These are phyloP conservation scores for Poecilus cupreus DNA, from an alignment of 2,888 invertebrate genomes.

Conservation along the genomic window DNA sequence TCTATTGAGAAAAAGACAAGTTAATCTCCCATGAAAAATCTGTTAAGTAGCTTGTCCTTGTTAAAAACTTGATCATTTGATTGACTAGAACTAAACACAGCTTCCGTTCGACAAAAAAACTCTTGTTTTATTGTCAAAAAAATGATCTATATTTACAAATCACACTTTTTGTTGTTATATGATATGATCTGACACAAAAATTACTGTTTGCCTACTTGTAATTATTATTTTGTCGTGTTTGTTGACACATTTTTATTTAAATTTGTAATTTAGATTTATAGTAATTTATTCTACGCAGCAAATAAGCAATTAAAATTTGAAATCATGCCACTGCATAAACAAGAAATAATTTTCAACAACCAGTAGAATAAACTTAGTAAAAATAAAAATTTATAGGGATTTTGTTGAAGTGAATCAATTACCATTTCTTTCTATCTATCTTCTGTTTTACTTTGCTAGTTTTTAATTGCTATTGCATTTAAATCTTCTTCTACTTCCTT, in stretches of 20 bases:
- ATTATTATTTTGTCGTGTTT: neutral
- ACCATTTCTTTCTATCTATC: no score
- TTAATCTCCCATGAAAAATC: conserved; percentile 36
- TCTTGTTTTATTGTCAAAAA: no score
- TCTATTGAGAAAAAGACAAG: conserved; percentile 23
- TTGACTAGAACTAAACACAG: neutral
- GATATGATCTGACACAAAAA: neutral
- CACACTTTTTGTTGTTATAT: neutral
- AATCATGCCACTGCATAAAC: no score
- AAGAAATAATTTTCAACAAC: no score
- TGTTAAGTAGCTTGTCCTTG: conserved; percentile 16
- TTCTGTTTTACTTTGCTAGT: no score
- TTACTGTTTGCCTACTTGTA: neutral
- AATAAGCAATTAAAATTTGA: no score
- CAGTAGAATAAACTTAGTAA: no score
- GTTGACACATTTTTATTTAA: neutral
- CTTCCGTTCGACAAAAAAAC: conserved; percentile 19
- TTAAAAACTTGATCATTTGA: conserved; percentile 13
- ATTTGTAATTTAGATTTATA: neutral
- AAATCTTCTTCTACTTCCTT: no score
- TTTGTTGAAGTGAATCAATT: no score
- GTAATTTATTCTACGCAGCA: no score
- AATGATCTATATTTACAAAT: neutral
- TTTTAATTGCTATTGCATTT: no score
- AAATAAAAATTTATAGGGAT: no score